These are phyloP conservation scores for Ashinkailepas kermadecensis DNA, from an alignment of 2,888 invertebrate genomes.

Conservation along the genomic window DNA sequence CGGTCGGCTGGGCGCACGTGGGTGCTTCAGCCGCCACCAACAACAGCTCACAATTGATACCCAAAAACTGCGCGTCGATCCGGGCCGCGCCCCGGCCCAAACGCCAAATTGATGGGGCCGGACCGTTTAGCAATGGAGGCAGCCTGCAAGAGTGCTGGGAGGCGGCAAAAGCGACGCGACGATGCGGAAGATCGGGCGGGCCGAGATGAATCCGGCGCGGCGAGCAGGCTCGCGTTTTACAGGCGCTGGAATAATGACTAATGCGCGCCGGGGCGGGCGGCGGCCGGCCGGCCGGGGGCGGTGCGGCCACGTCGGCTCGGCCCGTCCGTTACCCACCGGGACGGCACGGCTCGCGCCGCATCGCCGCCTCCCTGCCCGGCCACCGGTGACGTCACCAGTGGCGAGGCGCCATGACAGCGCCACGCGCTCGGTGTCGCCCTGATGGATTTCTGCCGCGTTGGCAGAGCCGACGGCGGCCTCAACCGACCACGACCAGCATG, in stretches of 20 bases:
- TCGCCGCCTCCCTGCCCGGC: not conserved
- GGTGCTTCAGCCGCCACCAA: not conserved
- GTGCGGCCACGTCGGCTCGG: not conserved
- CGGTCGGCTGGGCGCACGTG: not conserved
- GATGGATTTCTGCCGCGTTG: not conserved
- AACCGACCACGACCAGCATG: not conserved
- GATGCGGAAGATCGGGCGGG: slow-evolving; percentile 5
- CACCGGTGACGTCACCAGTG: not conserved
- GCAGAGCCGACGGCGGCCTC: not conserved
- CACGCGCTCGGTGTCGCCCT: not conserved
- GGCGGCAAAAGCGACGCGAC: slow-evolving; percentile 23
- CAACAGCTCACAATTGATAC: not conserved
- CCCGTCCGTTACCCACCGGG: not conserved
- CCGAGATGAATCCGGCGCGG: not conserved
- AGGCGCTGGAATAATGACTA: slow-evolving; percentile 3
- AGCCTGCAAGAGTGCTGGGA: not conserved
- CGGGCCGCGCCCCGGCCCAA: not conserved
- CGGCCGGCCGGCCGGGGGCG: not conserved
- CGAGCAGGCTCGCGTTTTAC: not conserved
- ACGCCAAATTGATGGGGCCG: slow-evolving; percentile 14
- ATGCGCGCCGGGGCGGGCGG: not conserved
- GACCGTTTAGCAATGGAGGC: slow-evolving; percentile 5
- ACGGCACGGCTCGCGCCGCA: not conserved
- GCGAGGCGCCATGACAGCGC: not conserved
- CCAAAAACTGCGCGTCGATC: not conserved